phyloP scores from a whole-genome alignment of 2,113 vertebrate genomes.

The Globicephala melas region DNA sequence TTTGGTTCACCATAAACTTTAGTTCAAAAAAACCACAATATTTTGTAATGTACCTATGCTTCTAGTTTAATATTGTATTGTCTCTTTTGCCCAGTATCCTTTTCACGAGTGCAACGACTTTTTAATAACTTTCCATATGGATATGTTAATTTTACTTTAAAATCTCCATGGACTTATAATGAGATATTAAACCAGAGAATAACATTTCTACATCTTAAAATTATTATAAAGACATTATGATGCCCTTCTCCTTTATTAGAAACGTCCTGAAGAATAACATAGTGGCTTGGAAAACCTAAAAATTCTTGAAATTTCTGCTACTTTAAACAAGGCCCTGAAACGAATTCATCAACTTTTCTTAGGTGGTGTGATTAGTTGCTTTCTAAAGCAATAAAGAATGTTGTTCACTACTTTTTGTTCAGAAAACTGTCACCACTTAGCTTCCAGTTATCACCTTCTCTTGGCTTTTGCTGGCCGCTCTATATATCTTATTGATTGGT shows the following conservation, averaged over 20 bases:
- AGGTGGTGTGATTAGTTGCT: not conserved
- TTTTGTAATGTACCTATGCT: not conserved
- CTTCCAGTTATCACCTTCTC: not conserved
- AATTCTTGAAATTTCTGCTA: not conserved
- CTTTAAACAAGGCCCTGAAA: not conserved
- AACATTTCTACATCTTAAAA: not conserved
- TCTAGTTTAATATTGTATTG: not conserved
- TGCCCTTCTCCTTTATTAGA: not conserved
- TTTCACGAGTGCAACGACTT: not conserved
- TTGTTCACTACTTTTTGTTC: not conserved
- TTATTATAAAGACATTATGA: not conserved
- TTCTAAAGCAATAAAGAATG: not conserved
- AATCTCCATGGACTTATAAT: not conserved
- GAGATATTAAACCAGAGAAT: not conserved
- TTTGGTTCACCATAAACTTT: not conserved
- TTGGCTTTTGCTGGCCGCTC: not conserved
- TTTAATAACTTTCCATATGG: not conserved
- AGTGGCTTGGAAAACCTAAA: not conserved
- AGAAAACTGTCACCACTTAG: not conserved
- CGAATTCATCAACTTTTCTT: not conserved
- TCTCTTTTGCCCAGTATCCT: not conserved
- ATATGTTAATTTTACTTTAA: not conserved
- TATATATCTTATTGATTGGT: not conserved
- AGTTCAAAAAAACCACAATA: not conserved
- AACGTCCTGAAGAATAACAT: not conserved